These are phyloP conservation scores for Sphenodon punctatus DNA, from an alignment of 2,797 vertebrate genomes.

Conservation along the genomic window DNA sequence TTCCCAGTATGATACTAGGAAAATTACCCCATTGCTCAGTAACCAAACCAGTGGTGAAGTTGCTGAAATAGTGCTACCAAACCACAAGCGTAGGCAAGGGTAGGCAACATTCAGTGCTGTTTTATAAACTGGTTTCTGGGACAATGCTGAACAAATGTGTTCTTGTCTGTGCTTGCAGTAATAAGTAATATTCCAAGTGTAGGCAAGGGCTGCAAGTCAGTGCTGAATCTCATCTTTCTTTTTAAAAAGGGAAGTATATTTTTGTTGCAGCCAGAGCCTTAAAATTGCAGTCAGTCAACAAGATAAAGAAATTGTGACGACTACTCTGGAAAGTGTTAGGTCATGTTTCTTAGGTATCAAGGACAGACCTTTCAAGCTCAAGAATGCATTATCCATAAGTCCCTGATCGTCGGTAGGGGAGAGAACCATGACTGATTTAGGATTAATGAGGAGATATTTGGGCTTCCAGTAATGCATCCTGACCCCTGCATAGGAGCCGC, in stretches of 20 bases:
- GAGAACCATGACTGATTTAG: conserved; percentile 44
- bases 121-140: conserved; percentile 30
- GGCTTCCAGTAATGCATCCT: conserved; percentile 31
- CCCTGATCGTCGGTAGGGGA: conserved; percentile 56
- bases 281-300: no score
- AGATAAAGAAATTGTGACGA: no score
- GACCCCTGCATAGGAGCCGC: conserved; percentile 31
- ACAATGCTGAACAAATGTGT: conserved; percentile 44
- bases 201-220: conserved; percentile 21
- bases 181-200: conserved; percentile 31
- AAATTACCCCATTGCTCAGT: no score
- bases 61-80: conserved; percentile 16
- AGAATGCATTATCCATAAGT: conserved; percentile 29
- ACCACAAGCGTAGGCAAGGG: not conserved
- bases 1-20: not conserved
- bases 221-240: not conserved
- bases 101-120: not conserved
- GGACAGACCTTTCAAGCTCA: conserved; percentile 28
- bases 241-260: conserved; percentile 7
- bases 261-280: not conserved
- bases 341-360: not conserved
- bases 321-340: no score
- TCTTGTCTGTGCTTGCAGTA: conserved; percentile 48
- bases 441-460: not conserved
- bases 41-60: conserved; percentile 35